Evolutionary conservation across 2,888 invertebrate genomes (phyloP), one percentile per base, ranked within the genome.

Genomic region (Keiferia lycopersicella): DNA sequence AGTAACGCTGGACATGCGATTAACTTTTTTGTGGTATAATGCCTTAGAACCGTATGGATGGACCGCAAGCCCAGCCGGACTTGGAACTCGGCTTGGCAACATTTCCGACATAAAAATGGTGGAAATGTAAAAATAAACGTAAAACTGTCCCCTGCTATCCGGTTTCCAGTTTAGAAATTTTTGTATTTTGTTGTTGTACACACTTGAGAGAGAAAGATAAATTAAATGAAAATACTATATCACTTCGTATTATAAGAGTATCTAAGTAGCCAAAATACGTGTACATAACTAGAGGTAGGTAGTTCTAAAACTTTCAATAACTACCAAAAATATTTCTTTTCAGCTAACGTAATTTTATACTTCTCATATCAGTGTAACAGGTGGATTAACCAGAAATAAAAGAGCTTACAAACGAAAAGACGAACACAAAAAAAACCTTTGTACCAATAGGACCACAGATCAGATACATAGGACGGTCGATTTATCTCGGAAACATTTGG

Each of bases 401-500:
- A 30, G 53, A 30, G 11, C 20, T 0, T 1, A 22, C 14, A 1
- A 20, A 59, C 39, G 16, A n/a, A 61, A 61, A 26, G 3, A 61
- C 10, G 34, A 34, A 34, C 50, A 45, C 45, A 50, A 38, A 61
- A 50, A 51, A 26, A 51, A 22, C 18, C 51, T 22, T 51, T 53
- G 12, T 26, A 53, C 2, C 2, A 22, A 60, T 45, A 41, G n/a
- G n/a, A n/a, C n/a, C n/a, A n/a, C n/a, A n/a, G n/a, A n/a, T n/a
- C n/a, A n/a, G n/a, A n/a, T n/a, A n/a, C n/a, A n/a, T n/a, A n/a
- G 51, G 62, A 48, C 38, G 51, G 62, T 38, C 62, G 57, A 50
- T 74, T 70, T 71, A 73, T 75, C 75, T 74, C 69, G 70, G 66
- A 60, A 69, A 68, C 67, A 72, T 79, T 73, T 73, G 78, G 80